phyloP scores from a whole-genome alignment of 2,888 invertebrate species.

The Diarsia mendica region DNA sequence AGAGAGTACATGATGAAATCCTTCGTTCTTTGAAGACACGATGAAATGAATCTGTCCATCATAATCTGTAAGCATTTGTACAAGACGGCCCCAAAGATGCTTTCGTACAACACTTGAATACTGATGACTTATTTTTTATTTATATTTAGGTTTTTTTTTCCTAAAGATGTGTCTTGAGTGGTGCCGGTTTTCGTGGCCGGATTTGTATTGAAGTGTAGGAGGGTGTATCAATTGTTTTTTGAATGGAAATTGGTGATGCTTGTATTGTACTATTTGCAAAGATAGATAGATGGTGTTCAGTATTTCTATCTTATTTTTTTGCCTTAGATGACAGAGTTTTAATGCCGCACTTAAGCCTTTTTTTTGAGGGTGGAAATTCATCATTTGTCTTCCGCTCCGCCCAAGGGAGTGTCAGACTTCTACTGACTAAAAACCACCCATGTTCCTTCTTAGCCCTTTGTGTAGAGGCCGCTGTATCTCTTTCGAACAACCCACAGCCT shows the following conservation, averaged over 20 bases:
- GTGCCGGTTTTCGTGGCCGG: conserved; percentile 2
- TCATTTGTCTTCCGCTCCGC: no score
- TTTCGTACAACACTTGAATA: conserved; percentile 65
- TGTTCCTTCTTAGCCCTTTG: no score
- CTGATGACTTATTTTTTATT: conserved; percentile 68
- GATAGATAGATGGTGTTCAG: no score
- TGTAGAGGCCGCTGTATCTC: no score
- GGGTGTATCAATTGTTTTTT: conserved; percentile 12
- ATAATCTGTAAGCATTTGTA: conserved; percentile 75
- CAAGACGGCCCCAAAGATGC: conserved; percentile 66
- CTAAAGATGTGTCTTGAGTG: conserved; percentile 51
- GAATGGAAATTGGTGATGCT: not conserved
- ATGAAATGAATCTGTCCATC: conserved; percentile 72
- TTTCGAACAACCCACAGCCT: no score
- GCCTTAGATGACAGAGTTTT: no score
- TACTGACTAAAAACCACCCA: no score
- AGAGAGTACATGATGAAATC: conserved; percentile 61
- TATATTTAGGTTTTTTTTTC: conserved; percentile 61
- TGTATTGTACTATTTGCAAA: not conserved
- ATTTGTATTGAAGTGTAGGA: conserved; percentile 6
- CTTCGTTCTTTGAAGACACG: conserved; percentile 67
- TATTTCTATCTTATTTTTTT: no score
- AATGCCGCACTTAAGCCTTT: no score
- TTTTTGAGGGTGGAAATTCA: no score
- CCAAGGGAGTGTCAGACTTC: no score